phyloP scores from a whole-genome alignment of 2,888 invertebrate species.

The Lysandra bellargus region DNA sequence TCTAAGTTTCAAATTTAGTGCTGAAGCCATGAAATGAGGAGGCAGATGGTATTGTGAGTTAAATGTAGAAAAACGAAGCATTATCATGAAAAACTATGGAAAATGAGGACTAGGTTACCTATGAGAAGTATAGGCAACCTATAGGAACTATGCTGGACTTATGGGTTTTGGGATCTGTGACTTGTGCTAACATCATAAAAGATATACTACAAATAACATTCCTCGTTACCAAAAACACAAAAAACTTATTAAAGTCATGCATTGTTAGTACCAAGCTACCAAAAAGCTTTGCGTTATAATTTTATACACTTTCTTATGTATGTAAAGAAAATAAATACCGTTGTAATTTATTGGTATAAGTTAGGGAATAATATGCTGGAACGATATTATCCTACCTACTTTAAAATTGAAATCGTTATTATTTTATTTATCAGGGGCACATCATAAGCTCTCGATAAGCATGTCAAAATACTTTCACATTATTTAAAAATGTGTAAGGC shows the following conservation, averaged over 20 bases:
- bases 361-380: not conserved
- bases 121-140: not conserved
- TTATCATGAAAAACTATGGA: not conserved
- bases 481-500: not conserved
- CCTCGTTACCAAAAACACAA: not conserved
- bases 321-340: not conserved
- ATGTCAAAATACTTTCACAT: not conserved
- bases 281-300: not conserved
- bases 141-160: not conserved
- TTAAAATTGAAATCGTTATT: no score
- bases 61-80: not conserved
- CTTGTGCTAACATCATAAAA: not conserved
- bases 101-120: not conserved
- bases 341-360: not conserved
- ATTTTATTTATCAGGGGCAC: no score
- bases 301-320: not conserved
- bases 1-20: slow-evolving; percentile 35
- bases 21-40: slow-evolving; percentile 36
- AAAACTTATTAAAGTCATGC: not conserved
- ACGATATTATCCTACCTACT: no score
- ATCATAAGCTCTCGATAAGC: no score
- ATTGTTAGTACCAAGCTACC: not conserved
- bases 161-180: not conserved
- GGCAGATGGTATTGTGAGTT: not conserved
- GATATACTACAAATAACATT: not conserved